A percentile compares a stretch with the other conserved stretches of the same genome.
Evolutionary conservation across 2,888 invertebrate species (phyloP).

Genomic region (Microplitis manilae): DNA sequence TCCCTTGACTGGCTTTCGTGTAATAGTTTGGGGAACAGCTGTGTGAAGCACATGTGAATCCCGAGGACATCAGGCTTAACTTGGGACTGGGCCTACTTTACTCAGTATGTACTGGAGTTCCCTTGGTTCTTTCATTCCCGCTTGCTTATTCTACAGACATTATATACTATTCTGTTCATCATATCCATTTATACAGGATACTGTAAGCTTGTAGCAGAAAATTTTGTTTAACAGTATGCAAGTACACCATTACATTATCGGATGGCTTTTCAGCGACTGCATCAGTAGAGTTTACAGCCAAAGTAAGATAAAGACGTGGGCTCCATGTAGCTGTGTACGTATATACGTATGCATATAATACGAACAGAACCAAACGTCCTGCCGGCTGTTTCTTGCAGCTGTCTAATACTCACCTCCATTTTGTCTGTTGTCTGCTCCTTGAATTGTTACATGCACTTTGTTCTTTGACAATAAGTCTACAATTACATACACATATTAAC

Average conservation of each 20-base stretch:
- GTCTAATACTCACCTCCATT: slow-evolving; percentile 41
- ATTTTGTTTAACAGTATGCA: slow-evolving; percentile 3
- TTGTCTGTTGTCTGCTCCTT: background rate
- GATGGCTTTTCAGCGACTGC: slow-evolving; percentile 25
- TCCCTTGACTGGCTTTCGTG: slow-evolving; percentile 42
- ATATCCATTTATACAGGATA: background rate
- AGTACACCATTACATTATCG: slow-evolving; percentile 7
- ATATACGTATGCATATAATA: background rate
- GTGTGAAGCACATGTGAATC: slow-evolving; percentile 55
- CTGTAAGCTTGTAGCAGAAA: slow-evolving; percentile 9
- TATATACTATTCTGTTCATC: background rate
- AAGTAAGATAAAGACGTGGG: slow-evolving; percentile 29
- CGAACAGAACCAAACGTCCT: slow-evolving; percentile 42
- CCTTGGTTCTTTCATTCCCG: slow-evolving; percentile 13
- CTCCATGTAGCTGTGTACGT: slow-evolving; percentile 30
- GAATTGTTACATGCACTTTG: slow-evolving; percentile 9
- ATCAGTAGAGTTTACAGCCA: slow-evolving; percentile 16
- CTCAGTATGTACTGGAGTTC: background rate
- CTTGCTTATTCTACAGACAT: background rate
- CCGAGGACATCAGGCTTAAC: slow-evolving; percentile 50
- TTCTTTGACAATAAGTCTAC: background rate
- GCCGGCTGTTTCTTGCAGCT: slow-evolving; percentile 61
- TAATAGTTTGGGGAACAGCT: slow-evolving; percentile 48
- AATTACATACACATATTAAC: background rate
- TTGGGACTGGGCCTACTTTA: slow-evolving; percentile 26